Evolutionary conservation across 2,888 invertebrate species (phyloP).

Genomic region (Autographa pulchrina): DNA sequence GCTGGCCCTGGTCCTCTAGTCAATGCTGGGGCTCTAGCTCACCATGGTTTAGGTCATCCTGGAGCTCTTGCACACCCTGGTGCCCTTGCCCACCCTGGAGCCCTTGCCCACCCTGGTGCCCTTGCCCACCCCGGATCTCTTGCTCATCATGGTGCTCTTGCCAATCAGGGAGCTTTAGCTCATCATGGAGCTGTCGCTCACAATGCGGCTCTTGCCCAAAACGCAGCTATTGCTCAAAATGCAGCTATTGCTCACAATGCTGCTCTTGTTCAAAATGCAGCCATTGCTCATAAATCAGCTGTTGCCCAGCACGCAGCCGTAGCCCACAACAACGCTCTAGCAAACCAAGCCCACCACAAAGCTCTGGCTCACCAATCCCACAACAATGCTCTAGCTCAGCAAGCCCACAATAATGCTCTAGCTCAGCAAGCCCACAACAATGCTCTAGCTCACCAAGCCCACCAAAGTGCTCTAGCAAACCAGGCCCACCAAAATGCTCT

Average conservation of each 20-base stretch:
- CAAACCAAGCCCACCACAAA: constrained; percentile 12
- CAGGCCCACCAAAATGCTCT: constrained; percentile 19
- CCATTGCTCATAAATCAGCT: constrained; percentile 6
- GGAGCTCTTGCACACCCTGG: constrained; percentile 40
- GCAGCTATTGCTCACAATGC: constrained; percentile 24
- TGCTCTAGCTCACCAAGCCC: no score
- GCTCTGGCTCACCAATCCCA: neutral
- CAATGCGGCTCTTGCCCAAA: neutral
- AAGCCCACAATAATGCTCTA: neutral
- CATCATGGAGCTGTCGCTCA: constrained; percentile 17
- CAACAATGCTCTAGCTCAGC: constrained; percentile 13
- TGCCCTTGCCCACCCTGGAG: constrained; percentile 40
- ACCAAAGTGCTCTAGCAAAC: neutral
- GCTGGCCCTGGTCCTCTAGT: constrained; percentile 29
- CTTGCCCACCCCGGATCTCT: constrained; percentile 19
- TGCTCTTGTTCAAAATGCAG: constrained; percentile 14
- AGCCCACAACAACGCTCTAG: neutral
- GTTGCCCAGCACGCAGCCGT: constrained; percentile 15
- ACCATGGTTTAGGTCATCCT: constrained; percentile 18
- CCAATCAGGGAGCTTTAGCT: constrained; percentile 16
- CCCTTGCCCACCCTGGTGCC: constrained; percentile 18
- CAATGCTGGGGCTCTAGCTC: constrained; percentile 36
- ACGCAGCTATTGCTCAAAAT: constrained; percentile 15
- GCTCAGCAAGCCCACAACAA: constrained; percentile 7
- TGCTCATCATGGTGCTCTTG: constrained; percentile 1